Percentiles rank a stretch among this genome's conserved stretches.
These are phyloP conservation scores for Aphidoletes aphidimyza DNA, from an alignment of 2,888 invertebrate genomes.

Conservation along the genomic window DNA sequence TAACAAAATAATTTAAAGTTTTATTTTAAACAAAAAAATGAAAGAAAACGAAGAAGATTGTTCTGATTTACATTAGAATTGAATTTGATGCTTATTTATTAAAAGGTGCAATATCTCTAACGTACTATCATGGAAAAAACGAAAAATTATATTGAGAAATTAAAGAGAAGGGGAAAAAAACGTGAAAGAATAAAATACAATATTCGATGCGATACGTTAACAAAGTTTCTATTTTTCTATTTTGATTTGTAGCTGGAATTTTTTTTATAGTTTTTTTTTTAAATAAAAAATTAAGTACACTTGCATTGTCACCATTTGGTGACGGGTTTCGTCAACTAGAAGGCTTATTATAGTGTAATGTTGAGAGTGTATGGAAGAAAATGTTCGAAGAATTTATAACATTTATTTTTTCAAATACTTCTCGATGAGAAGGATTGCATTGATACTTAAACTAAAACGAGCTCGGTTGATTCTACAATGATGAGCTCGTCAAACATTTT, in stretches of 20 bases:
- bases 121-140: no score
- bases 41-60: not conserved
- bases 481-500: not conserved
- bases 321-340: not conserved
- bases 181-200: not conserved
- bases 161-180: no score
- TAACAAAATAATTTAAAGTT: constrained; percentile 22
- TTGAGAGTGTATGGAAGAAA: not conserved
- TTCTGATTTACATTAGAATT: not conserved
- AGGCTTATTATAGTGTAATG: not conserved
- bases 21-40: not conserved
- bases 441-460: no score
- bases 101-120: no score
- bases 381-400: not conserved
- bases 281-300: constrained; percentile 36
- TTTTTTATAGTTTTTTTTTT: not conserved
- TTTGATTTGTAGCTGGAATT: no score
- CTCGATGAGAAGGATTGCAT: not conserved
- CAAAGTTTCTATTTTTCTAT: no score
- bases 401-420: not conserved
- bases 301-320: not conserved
- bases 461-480: not conserved
- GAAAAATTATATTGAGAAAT: no score
- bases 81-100: no score
- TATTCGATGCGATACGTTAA: not conserved